A percentile compares a stretch with the other conserved stretches of the same genome.
Conservation (phyloP, 2,888 invertebrate genomes). For the Euzophera pinguis region DNA sequence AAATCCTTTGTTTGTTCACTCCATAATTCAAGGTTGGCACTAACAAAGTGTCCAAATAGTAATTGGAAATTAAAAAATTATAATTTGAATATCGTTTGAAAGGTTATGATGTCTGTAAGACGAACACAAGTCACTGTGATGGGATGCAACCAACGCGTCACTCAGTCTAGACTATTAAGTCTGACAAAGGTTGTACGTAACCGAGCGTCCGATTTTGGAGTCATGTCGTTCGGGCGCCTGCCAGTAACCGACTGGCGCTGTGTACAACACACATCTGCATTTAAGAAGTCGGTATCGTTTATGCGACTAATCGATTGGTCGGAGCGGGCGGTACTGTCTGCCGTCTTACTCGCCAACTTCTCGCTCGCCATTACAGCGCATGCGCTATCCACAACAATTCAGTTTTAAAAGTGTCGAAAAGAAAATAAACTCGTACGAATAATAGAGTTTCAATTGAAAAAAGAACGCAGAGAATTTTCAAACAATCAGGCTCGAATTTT, state of each 20-base stretch:
- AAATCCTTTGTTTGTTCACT: slow-evolving; percentile 73
- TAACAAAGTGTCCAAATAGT: slow-evolving; percentile 41
- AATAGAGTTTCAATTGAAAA: slow-evolving; percentile 25
- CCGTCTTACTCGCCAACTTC: slow-evolving; percentile 50
- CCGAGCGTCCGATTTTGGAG: slow-evolving; percentile 14
- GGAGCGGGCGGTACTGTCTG: slow-evolving; percentile 69
- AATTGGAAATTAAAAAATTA: slow-evolving; percentile 26
- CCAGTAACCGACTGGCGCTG: slow-evolving; percentile 74
- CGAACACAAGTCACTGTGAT: slow-evolving; percentile 31
- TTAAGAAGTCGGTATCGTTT: slow-evolving; percentile 79
- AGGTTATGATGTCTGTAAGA: slow-evolving; percentile 15
- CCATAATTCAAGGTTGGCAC: slow-evolving; percentile 61
- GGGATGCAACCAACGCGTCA: slow-evolving; percentile 41
- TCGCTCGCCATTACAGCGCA: slow-evolving; percentile 64
- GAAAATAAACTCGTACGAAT: slow-evolving; percentile 74
- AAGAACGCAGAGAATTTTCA: not conserved
- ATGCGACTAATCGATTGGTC: slow-evolving; percentile 81
- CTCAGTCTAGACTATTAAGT: slow-evolving; percentile 42
- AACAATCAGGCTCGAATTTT: not conserved
- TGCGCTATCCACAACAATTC: slow-evolving; percentile 47
- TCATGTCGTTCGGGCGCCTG: slow-evolving; percentile 62
- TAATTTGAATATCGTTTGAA: slow-evolving; percentile 17
- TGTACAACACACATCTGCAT: slow-evolving; percentile 78
- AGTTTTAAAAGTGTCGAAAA: slow-evolving; percentile 71
- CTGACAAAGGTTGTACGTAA: slow-evolving; percentile 46